Evolutionary conservation across 1,140 invertebrate species (phyloP), one percentile per base, ranked within the genome.

Genomic region (Eciton burchellii): DNA sequence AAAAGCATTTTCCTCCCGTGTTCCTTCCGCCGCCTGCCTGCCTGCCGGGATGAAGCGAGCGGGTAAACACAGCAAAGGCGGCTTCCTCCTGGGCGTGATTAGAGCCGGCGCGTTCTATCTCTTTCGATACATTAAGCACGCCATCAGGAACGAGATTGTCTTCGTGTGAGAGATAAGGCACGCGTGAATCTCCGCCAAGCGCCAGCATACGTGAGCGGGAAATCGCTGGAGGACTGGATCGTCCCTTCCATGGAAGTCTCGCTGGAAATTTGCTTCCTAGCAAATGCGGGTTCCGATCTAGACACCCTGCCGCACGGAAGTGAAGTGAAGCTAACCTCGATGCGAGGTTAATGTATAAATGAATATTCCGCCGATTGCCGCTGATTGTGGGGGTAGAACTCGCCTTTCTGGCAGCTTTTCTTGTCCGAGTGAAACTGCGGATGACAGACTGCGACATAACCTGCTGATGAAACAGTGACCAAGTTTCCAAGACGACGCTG

Each of bases 91-190:
- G 52, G 84, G 56, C 66, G 82, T 89, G 85, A 83, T 89, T 57
- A 77, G 73, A 56, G 84, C 83, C 19, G 81, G 77, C 63, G 87
- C 83, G 52, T 88, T 85, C 66, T 86, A 86, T 74, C 76, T 90
- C 29, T 89, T 88, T 84, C 85, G 86, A 71, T 73, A 90, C 77
- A 87, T 91, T 63, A 89, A 89, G 72, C 88, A 90, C 83, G 88
- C 83, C 62, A 90, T 90, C 57, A 82, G 65, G 68, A 84, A 87
- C 56, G 79, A 90, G 81, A 91, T 88, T 72, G 89, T 88, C 57
- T 86, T 89, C 52, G 77, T 89, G 81, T 91, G 84, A 91, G 47
- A 56, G 60, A 52, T 71, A 68, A 79, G 26, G 68, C 49, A 56
- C 35, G 63, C 73, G 16, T 45, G 65, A 81, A 41, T 9, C 29